Evolutionary conservation across 2,113 vertebrate genomes (phyloP), one percentile per base, ranked within the genome.

Genomic region (Archilochus colubris): DNA sequence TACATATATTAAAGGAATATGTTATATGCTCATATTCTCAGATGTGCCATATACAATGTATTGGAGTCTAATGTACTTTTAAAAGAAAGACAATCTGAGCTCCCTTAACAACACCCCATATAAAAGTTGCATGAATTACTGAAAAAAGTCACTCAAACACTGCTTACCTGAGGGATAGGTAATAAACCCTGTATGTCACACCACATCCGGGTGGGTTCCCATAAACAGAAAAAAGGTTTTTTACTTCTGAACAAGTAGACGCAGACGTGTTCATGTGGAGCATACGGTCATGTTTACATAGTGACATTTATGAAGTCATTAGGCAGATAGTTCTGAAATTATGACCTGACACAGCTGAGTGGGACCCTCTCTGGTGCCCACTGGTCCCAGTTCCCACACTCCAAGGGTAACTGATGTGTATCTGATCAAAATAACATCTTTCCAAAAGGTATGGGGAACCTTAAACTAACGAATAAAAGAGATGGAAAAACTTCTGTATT

Each of bases 361-460:
- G 5, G 19, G 53, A 36, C 5, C 1, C 14, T 6, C 21, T 69
- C 16, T 22, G 19, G 7, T 44, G 31, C 10, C 15, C 17, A 14
- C 40, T 40, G 40, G 40, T 40, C 40, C 40, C 40, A 40, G 20
- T 48, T 54, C 31, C 13, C 30, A 43, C 24, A 75, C 11, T 7
- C 8, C 2, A 3, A 33, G 3, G 3, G 8, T n/a, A 14, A 76
- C 8, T 1, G 2, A 13, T 12, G 13, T 31, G 4, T 5, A 7
- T 16, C 12, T 57, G 10, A 57, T 61, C 13, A 33, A 62, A 51
- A 53, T 17, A 55, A 55, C 2, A 6, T 20, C 7, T 82, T 79
- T 33, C 12, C 21, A 31, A 59, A 68, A 79, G 1, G 7, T 59
- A 6, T 14, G 4, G 10, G 2, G 10, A 48, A 7, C 25, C 12